These are phyloP conservation scores for Nephrotoma flavescens DNA, from an alignment of 2,888 invertebrate genomes.

Conservation along the genomic window DNA sequence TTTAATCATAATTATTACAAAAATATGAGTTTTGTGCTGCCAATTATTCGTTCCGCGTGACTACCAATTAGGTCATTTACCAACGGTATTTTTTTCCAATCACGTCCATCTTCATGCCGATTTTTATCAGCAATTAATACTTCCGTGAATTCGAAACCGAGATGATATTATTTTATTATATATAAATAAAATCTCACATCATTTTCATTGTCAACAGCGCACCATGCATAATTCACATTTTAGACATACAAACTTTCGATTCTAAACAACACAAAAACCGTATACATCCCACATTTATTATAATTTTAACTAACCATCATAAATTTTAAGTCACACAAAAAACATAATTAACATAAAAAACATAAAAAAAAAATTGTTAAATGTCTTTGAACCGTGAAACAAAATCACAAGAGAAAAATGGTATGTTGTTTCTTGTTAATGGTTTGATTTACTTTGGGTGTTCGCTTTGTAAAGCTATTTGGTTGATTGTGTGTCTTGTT, in stretches of 20 bases:
- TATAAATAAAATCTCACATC: neutral
- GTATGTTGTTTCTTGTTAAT: neutral
- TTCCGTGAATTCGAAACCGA: neutral
- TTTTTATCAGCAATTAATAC: neutral
- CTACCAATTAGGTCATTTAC: neutral
- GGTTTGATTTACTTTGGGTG: neutral
- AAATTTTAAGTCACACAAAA: neutral
- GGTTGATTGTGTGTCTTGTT: neutral
- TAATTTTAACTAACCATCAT: neutral
- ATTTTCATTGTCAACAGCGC: neutral
- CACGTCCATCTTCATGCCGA: neutral
- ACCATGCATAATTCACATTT: neutral
- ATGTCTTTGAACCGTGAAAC: neutral
- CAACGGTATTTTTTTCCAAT: neutral
- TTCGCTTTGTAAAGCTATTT: neutral
- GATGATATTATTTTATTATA: neutral
- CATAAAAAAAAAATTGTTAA: neutral
- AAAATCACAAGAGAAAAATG: neutral
- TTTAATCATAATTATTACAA: neutral
- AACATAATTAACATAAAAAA: neutral
- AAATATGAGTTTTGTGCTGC: neutral
- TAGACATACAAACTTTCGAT: neutral
- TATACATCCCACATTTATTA: neutral
- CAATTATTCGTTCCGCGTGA: neutral
- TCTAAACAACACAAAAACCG: neutral